Evolutionary conservation across 2,797 vertebrate species (phyloP).

Genomic region (Peromyscus attwateri): DNA sequence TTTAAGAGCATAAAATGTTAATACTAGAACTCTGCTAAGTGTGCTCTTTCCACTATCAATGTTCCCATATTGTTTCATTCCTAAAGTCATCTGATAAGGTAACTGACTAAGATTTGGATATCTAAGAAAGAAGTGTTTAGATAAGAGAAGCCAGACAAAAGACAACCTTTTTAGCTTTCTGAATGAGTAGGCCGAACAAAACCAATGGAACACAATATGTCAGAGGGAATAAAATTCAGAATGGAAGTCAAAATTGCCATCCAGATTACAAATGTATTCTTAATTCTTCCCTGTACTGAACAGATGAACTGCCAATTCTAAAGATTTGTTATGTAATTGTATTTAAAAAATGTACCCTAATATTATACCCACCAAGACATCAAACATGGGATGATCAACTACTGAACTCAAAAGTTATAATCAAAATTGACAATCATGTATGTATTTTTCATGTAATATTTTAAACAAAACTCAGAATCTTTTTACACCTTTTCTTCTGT

Average conservation of each 20-base stretch:
- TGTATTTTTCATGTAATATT: neutral
- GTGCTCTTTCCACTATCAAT: neutral
- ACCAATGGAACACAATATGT: neutral
- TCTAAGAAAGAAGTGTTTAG: neutral
- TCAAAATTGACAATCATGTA: neutral
- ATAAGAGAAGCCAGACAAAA: conserved; percentile 16
- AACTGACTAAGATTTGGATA: conserved; percentile 7
- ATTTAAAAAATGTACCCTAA: neutral
- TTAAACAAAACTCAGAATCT: conserved; percentile 22
- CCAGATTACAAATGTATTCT: neutral
- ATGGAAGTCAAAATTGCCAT: neutral
- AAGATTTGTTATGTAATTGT: neutral
- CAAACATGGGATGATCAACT: neutral
- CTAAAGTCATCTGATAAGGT: neutral
- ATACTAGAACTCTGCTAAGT: neutral
- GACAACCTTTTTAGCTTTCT: neutral
- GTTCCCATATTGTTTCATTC: neutral
- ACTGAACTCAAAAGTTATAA: conserved; percentile 16
- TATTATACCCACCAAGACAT: neutral
- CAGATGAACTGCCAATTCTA: neutral
- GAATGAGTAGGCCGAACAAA: neutral
- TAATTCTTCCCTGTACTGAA: neutral
- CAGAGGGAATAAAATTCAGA: neutral
- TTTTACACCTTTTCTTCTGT: neutral
- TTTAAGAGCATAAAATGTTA: neutral